phyloP scores from a whole-genome alignment of 2,888 invertebrate genomes.

The Troglohyphantes excavatus region DNA sequence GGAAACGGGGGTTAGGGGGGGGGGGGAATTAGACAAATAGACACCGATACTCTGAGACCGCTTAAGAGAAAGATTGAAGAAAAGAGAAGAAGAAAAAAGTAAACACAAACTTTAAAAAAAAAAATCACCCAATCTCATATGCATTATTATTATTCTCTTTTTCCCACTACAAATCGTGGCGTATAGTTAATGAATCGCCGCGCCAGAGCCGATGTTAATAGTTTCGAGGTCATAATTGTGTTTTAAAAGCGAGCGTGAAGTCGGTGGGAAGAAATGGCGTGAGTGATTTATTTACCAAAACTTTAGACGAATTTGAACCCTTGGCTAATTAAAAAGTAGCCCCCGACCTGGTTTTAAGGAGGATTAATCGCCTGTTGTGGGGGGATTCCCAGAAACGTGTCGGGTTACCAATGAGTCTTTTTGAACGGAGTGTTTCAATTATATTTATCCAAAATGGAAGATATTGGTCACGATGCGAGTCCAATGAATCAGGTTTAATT shows the following conservation, averaged over 20 bases:
- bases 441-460: conserved; percentile 42
- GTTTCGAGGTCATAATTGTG: conserved; percentile 75
- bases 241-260: conserved; percentile 76
- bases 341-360: conserved; percentile 41
- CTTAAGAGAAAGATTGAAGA: neutral
- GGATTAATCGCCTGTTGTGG: conserved; percentile 53
- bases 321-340: conserved; percentile 71
- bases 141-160: conserved; percentile 4
- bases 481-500: conserved; percentile 56
- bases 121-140: conserved; percentile 24
- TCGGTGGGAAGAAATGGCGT: conserved; percentile 12
- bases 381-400: conserved; percentile 28
- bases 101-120: neutral
- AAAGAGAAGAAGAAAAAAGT: neutral
- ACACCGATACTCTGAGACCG: conserved; percentile 58
- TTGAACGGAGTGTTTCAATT: conserved; percentile 28
- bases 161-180: conserved; percentile 55
- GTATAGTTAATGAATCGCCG: conserved; percentile 73
- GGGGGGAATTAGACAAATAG: conserved; percentile 68
- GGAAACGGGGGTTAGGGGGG: neutral
- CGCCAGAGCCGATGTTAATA: conserved; percentile 69
- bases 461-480: conserved; percentile 52
- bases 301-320: conserved; percentile 59
- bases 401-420: conserved; percentile 39
- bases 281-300: conserved; percentile 75